Base-by-base conservation (phyloP, 53 echinoderm and acorn worm species). In the Paracentrotus lividus region DNA sequence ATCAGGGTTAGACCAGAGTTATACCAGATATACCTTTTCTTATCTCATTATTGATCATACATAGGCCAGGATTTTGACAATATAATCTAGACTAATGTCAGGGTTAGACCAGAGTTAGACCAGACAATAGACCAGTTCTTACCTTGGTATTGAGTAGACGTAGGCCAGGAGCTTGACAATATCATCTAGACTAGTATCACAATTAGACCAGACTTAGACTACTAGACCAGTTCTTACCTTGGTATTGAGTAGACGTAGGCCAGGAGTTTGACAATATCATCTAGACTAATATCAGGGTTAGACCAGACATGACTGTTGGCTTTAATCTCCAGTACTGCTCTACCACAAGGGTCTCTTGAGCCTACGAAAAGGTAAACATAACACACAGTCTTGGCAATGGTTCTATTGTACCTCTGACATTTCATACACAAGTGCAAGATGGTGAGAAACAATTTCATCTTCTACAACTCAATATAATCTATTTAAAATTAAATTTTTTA, bases 241-340 rank as follows among this genome's bases (percentile, higher is more conserved):
- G 85, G 92, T 69, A 94, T 49, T 92, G 65, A 47, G 84, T 75
- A 52, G 61, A 91, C 42, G 49, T 88, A 93, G 65, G 60, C 85
- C 3, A 93, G 58, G 84, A 93, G 93, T 66, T 93, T 84, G 84
- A 93, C 84, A 31, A 93, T 84, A 42, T 93, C 93, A 29, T 93
- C 93, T 26, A 42, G 84, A 42, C 60, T 84, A 49, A 93, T 42
- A 21, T 93, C 93, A 26, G 93, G 58, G 36, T 93, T 68, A 51
- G 85, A 59, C 93, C 93, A 93, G 29, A 93, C 85, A 60, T 93
- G 93, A 85, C 42, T 93, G 60, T 85, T 58, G 29, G 84, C 93
- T 58, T 85, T 42, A 5, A 93, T 93, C 85, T 93, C 93, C 32
- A 93, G 43, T 14, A 93, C 68, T 34, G 93, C 93, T 59, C 93